Conservation (phyloP, 2,888 invertebrate species). For the Vesta saturnalis region DNA sequence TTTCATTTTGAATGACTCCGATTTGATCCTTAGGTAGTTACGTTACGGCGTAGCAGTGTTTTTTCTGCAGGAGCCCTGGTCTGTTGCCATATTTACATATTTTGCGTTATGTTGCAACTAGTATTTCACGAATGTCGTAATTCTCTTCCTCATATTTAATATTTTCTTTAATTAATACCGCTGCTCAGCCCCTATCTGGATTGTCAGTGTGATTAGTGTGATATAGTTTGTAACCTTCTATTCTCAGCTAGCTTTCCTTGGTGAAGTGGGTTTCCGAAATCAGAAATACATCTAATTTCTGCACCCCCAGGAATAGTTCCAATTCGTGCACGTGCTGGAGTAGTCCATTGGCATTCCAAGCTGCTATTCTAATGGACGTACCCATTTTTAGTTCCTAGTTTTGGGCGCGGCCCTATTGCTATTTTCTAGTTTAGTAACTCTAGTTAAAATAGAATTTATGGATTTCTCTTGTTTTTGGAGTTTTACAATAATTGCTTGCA, state of each 20-base stretch:
- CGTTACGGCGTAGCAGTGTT: conserved; percentile 9
- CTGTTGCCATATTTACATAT: neutral
- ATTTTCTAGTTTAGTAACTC: no score
- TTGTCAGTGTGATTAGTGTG: neutral
- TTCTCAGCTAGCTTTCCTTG: neutral
- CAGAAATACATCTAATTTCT: neutral
- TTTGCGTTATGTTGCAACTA: neutral
- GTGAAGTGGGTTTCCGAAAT: neutral
- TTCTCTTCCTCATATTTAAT: neutral
- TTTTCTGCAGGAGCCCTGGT: conserved; percentile 1
- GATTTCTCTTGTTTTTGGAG: neutral
- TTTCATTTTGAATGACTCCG: neutral
- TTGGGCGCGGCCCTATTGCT: no score
- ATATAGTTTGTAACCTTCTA: neutral
- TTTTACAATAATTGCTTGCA: neutral
- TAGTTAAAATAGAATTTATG: neutral
- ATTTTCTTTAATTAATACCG: no score
- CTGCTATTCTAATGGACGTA: neutral
- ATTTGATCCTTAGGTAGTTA: conserved; percentile 1
- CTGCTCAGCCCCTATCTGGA: no score
- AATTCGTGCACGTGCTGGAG: no score
- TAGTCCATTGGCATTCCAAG: neutral
- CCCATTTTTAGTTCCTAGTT: neutral
- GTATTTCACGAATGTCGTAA: neutral
- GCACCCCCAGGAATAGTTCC: neutral